Conservation (phyloP, 2,113 vertebrate species). For the Sceloporus tristichus region DNA sequence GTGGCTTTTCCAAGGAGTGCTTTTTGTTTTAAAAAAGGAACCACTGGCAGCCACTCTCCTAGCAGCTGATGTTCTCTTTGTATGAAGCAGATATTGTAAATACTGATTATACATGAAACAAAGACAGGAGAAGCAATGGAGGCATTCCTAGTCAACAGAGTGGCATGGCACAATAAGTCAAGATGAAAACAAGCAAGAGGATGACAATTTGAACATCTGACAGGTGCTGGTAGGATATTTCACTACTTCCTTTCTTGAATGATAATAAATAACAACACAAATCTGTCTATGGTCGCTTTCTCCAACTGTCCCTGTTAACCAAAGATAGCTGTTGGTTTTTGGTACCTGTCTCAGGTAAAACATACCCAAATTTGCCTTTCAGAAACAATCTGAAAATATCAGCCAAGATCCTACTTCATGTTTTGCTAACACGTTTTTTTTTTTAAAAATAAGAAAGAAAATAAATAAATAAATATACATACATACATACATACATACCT, state of each 20-base stretch:
- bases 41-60: neutral
- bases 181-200: neutral
- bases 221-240: neutral
- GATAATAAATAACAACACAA: neutral
- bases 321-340: neutral
- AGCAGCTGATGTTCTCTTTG: conserved; percentile 12
- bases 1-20: neutral
- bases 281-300: neutral
- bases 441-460: too few relatives aligned
- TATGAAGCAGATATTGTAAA: conserved; percentile 9
- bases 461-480: too few relatives aligned
- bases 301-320: neutral
- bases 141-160: neutral
- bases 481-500: too few relatives aligned
- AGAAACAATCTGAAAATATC: neutral
- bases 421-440: too few relatives aligned
- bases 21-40: neutral
- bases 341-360: neutral
- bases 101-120: conserved; percentile 11
- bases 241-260: conserved; percentile 7
- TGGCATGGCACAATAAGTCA: neutral
- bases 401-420: too few relatives aligned
- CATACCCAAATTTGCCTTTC: neutral
- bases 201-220: conserved; percentile 12
- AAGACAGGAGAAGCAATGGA: neutral